Base-by-base conservation (phyloP, 2,113 vertebrate species). In the Monarcha castaneiventris region DNA sequence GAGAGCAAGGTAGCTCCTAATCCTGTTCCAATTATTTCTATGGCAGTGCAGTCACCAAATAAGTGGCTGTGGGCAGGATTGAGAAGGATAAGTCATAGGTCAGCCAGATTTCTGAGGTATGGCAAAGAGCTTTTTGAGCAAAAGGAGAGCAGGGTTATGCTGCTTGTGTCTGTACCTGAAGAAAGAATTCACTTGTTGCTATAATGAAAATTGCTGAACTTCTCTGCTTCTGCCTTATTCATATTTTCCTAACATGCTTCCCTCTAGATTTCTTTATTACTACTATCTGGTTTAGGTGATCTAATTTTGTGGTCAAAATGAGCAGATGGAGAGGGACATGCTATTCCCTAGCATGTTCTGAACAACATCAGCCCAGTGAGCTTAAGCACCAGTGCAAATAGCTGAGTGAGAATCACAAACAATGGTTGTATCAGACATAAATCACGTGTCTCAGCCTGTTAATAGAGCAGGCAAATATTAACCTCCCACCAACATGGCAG, bases 101-200 rank as follows among this genome's bases (percentile, higher is more conserved):
- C 37, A 69, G n/a, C 2, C 17, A 52, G 15, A 10, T 33, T 62
- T 25, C 18, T 54, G 1, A 67, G 68, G 25, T 16, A 16, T 1
- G 11, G 10, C 5, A 8, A 30, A 22, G 4, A 33, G 32, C 48
- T 76, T 37, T 66, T 51, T 30, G 55, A 73, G 46, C 15, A 29
- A 67, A 73, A 32, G 16, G 14, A 80, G 21, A 44, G 8, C 0
- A 0, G n/a, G 11, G 23, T 41, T 61, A 11, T 18, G 7, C 9
- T 89, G 9, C 12, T 48, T 48, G 5, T 43, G 19, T 27, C 61
- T 87, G 29, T 55, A 58, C 35, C 18, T 35, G 10, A 63, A 54
- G 22, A 32, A 71, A 78, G 6, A 75, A 56, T 18, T 80, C 7
- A 26, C 1, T 46, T 71, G 7, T 35, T 73, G 37, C n/a, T 49